Evolutionary conservation across 2,888 invertebrate species (phyloP), one percentile per base, ranked within the genome.

Genomic region (Sarcophaga rosellei): DNA sequence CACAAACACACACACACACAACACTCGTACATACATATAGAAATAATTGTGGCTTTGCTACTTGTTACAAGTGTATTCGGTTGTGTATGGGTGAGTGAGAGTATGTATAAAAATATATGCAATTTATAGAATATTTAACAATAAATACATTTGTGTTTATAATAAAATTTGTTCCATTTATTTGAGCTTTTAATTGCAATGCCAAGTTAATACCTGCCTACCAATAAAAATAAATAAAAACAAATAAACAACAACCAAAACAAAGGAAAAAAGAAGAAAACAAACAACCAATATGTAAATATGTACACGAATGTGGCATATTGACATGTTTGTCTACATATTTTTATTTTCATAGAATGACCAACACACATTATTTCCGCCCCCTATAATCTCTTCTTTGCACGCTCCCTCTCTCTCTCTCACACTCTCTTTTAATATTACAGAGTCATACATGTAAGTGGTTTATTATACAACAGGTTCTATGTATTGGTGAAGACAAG

Each of bases 251-350:
- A 23, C 11, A 61, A 65, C 23, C 77, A 44, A 17, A 81, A 59
- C 17, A 57, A n/a, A 44, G 3, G 35, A 68, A 75, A 57, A 84
- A 73, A 62, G 80, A 2, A 10, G 10, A 69, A 66, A 82, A 81
- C 72, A 75, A 78, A 84, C 78, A 75, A 84, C 84, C 86, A 78
- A 86, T 15, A 78, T 84, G 75, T 72, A 84, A 84, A 81, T 81
- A 81, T 74, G 65, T 47, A 25, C 63, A 75, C 74, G 74, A 69
- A 74, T 86, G 86, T 75, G 86, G 77, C 84, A 84, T 78, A 84
- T 81, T 84, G 86, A 84, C 84, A 84, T 84, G 84, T 86, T 86
- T 81, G 81, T 70, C 59, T 72, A 75, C 74, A 84, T 65, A 79
- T 75, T 84, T 84, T 70, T 79, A 47, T 70, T 84, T 80, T 84